Conservation (phyloP, 2,797 vertebrate species). For the Halcyon smyrnensis region DNA sequence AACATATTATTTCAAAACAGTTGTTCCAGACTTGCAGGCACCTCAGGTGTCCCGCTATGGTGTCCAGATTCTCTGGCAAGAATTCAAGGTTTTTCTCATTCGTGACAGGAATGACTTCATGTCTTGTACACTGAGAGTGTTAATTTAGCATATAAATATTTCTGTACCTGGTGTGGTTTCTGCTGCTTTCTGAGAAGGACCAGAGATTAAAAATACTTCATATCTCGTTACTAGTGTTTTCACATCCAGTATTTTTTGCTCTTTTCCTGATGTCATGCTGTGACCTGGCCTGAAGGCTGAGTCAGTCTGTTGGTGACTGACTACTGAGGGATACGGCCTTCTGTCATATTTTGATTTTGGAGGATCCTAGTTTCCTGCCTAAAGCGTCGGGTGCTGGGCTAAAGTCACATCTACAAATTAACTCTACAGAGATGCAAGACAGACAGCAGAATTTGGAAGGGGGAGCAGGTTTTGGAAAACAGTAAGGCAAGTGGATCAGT, state of each 20-base stretch:
- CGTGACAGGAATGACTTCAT: background rate
- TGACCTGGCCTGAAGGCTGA: constrained; percentile 38
- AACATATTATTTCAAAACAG: background rate
- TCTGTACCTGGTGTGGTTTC: background rate
- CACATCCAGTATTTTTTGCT: background rate
- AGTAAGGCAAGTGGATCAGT: background rate
- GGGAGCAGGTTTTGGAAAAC: background rate
- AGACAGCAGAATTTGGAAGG: background rate
- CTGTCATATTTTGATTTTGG: background rate
- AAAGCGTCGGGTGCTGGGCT: background rate
- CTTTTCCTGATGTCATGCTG: constrained; percentile 14
- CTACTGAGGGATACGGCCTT: background rate
- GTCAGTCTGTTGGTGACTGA: background rate
- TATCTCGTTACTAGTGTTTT: background rate
- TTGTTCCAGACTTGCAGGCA: constrained; percentile 31
- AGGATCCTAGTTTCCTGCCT: background rate
- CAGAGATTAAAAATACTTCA: background rate
- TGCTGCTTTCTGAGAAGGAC: constrained; percentile 15
- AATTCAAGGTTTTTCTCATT: constrained; percentile 25
- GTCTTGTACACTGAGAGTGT: constrained; percentile 39
- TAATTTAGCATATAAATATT: constrained; percentile 21
- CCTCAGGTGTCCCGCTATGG: background rate
- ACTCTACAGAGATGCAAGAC: background rate
- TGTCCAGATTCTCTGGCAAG: constrained; percentile 42
- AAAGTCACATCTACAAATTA: background rate